Percentiles rank a stretch among this genome's conserved stretches.
These are phyloP conservation scores for Cataglyphis cursor DNA, from an alignment of 2,888 invertebrate genomes.

Conservation along the genomic window DNA sequence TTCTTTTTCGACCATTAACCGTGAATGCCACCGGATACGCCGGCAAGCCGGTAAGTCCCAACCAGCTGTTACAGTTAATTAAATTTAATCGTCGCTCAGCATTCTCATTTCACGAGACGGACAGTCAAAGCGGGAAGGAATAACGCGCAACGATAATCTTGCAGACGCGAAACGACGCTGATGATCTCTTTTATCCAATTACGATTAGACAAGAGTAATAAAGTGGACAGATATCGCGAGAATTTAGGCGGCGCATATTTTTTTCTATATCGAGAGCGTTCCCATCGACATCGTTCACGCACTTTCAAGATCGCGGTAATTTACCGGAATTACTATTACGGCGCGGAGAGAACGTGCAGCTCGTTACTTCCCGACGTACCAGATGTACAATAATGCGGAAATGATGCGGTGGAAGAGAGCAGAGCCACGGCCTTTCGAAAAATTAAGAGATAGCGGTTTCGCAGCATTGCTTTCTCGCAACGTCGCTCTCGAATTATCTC, in stretches of 20 bases:
- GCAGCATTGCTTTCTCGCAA: neutral
- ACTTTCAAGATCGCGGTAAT: slow-evolving; percentile 11
- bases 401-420: neutral
- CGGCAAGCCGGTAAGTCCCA: slow-evolving; percentile 61
- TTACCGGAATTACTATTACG: slow-evolving; percentile 20
- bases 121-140: slow-evolving; percentile 31
- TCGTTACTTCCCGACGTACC: neutral
- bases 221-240: neutral
- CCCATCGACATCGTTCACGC: neutral
- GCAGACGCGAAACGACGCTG: slow-evolving; percentile 16
- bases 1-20: slow-evolving; percentile 42
- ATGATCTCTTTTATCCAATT: neutral
- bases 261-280: neutral
- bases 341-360: neutral
- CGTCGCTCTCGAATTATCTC: slow-evolving; percentile 22
- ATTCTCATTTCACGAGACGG: slow-evolving; percentile 51
- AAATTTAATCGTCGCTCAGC: slow-evolving; percentile 61
- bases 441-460: slow-evolving; percentile 62
- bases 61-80: slow-evolving; percentile 66
- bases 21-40: slow-evolving; percentile 43
- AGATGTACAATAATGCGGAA: slow-evolving; percentile 32
- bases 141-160: slow-evolving; percentile 47
- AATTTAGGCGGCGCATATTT: neutral
- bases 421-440: neutral
- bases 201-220: slow-evolving; percentile 2